Conservation (phyloP, 2,888 invertebrate species). For the Argyresthia goedartella region DNA sequence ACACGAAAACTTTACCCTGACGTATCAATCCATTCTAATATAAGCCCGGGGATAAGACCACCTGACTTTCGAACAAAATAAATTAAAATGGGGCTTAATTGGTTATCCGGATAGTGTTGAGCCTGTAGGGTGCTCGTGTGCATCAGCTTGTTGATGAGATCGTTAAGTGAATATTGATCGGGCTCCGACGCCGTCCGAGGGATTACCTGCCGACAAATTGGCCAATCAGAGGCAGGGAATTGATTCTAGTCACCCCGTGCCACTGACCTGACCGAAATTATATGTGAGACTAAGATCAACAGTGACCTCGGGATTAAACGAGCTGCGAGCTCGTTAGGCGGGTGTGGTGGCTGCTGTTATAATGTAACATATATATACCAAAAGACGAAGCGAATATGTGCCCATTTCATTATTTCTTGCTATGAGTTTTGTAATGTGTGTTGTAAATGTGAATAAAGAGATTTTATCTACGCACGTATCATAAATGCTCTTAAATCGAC, state of each 20-base stretch:
- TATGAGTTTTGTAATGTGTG: too few species aligned
- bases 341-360: too few species aligned
- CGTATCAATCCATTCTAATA: not conserved
- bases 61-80: not conserved
- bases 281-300: too few species aligned
- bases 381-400: too few species aligned
- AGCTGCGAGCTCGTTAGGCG: too few species aligned
- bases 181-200: conserved; percentile 37
- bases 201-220: conserved; percentile 50
- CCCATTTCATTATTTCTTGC: too few species aligned
- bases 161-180: conserved; percentile 59
- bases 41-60: not conserved
- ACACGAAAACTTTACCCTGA: not conserved
- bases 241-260: conserved; percentile 37
- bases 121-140: not conserved
- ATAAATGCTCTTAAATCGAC: too few species aligned
- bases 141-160: conserved; percentile 39
- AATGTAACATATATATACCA: too few species aligned
- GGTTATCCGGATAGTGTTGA: not conserved
- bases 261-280: not conserved
- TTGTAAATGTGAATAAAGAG: too few species aligned
- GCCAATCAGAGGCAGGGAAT: conserved; percentile 51
- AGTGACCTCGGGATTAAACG: too few species aligned
- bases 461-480: too few species aligned
- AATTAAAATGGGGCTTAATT: conserved; percentile 4